A percentile compares a stretch with the other conserved stretches of the same genome.
phyloP scores from a whole-genome alignment of 37 sponge, comb jelly and placozoan species.

The Chondrosia reniformis region DNA sequence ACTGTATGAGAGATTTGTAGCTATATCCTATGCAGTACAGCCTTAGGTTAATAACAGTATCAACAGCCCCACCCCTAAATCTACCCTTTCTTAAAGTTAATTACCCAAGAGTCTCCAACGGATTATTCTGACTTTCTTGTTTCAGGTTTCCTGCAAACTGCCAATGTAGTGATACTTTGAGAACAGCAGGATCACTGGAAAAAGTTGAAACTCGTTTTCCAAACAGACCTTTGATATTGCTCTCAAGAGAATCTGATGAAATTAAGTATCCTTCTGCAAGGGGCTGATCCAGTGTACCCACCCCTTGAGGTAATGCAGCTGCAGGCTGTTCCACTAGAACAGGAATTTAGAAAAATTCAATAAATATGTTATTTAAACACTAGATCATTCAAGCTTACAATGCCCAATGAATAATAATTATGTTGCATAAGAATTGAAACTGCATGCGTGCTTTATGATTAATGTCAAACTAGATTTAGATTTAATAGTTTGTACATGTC shows the following conservation, averaged over 20 bases:
- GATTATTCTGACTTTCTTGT: constrained; percentile 51
- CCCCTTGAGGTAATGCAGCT: constrained; percentile 16
- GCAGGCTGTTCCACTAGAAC: constrained; percentile 9
- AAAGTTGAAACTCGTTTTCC: constrained; percentile 44
- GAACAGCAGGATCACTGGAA: background rate
- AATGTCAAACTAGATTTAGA: too few relatives aligned
- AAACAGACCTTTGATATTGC: constrained; percentile 40
- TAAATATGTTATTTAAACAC: too few relatives aligned
- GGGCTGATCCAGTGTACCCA: constrained; percentile 44
- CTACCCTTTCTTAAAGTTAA: background rate
- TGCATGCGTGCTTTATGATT: too few relatives aligned
- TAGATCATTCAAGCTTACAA: too few relatives aligned
- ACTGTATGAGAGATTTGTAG: too few relatives aligned
- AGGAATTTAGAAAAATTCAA: background rate
- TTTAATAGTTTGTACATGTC: too few relatives aligned
- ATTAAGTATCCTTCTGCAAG: constrained; percentile 74
- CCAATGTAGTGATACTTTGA: constrained; percentile 52
- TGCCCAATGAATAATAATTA: too few relatives aligned
- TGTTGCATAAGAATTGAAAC: too few relatives aligned
- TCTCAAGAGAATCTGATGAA: constrained; percentile 64
- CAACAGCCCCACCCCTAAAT: too few relatives aligned
- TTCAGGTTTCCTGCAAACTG: constrained; percentile 45
- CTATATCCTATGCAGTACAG: too few relatives aligned
- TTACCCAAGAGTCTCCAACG: constrained; percentile 72
- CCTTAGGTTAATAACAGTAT: too few relatives aligned